phyloP scores from a whole-genome alignment of 2,797 vertebrate genomes.

The Micrastur ruficollis region DNA sequence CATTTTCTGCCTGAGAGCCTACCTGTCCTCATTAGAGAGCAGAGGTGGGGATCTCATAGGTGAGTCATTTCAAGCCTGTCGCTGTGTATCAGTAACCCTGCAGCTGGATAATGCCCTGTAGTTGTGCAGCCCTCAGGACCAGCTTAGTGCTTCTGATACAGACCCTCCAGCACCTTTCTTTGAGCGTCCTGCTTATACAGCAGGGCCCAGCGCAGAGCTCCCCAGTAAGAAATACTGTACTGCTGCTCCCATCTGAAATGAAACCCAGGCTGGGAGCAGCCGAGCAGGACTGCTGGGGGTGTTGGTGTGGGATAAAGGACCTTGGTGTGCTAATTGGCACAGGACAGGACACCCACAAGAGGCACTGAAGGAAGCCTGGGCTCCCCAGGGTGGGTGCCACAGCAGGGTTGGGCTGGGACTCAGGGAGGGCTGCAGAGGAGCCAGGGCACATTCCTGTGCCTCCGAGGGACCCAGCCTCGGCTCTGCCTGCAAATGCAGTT shows the following conservation, averaged over 20 bases:
- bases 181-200: neutral
- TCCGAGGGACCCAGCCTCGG: neutral
- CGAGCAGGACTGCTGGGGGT: accelerated
- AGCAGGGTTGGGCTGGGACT: accelerated
- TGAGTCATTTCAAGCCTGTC: neutral
- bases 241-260: neutral
- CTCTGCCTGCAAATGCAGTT: neutral
- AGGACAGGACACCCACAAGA: neutral
- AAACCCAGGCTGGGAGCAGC: neutral
- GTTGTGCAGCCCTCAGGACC: neutral
- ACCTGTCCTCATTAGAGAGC: neutral
- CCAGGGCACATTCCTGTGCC: neutral
- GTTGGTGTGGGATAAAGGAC: neutral
- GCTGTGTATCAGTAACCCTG: neutral
- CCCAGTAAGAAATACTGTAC: neutral
- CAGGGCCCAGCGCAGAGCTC: neutral
- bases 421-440: neutral
- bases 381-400: accelerated
- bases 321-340: neutral
- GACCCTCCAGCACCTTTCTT: neutral
- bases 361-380: neutral
- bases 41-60: neutral
- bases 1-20: neutral
- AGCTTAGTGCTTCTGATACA: neutral
- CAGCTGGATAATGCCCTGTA: neutral